A percentile compares a stretch with the other conserved stretches of the same genome.
Conservation (phyloP, 2,797 vertebrate species). For the Halcyon chelicuti region DNA sequence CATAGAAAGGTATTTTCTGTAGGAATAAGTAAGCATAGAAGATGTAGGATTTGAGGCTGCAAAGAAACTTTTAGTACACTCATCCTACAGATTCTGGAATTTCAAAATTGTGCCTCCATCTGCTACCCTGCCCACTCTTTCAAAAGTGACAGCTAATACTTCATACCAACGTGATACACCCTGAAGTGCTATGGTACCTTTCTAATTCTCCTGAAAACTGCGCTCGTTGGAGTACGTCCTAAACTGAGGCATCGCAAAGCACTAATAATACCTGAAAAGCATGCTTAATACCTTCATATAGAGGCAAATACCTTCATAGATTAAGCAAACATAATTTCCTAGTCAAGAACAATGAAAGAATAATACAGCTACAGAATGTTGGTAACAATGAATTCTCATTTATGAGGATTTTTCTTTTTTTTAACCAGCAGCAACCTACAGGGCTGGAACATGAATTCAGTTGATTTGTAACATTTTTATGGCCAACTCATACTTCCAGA, state of each 20-base stretch:
- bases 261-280: not conserved
- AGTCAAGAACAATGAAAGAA: not conserved
- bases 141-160: not conserved
- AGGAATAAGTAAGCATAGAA: not conserved
- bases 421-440: not conserved
- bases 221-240: not conserved
- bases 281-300: not conserved
- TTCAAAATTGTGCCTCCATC: not conserved
- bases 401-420: not conserved
- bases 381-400: not conserved
- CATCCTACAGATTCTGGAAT: not conserved
- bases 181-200: not conserved
- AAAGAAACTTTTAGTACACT: not conserved
- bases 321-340: not conserved
- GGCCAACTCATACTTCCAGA: not conserved
- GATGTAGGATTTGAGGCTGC: not conserved
- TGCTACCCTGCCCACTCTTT: not conserved
- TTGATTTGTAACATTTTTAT: not conserved
- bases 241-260: not conserved
- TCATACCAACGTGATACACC: rapidly evolving
- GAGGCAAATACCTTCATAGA: not conserved
- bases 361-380: not conserved
- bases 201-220: not conserved
- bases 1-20: constrained; percentile 8
- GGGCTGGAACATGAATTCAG: not conserved